A percentile compares a stretch with the other conserved stretches of the same genome.
These are phyloP conservation scores for Stegastes partitus DNA, from an alignment of 2,113 vertebrate genomes.

Conservation along the genomic window DNA sequence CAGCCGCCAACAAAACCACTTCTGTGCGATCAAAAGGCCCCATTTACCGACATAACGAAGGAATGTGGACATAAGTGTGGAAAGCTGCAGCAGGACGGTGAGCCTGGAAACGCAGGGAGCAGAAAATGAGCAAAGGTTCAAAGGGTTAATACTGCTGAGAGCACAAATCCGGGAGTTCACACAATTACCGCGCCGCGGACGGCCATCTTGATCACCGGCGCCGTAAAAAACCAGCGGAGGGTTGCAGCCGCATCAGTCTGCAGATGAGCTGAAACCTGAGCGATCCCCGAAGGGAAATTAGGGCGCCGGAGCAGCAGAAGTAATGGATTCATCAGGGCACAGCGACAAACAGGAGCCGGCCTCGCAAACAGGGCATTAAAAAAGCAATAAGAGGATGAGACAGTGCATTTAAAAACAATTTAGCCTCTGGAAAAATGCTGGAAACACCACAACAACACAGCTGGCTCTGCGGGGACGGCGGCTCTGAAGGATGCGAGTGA, in stretches of 20 bases:
- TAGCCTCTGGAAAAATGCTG: conserved; percentile 5
- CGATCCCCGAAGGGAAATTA: conserved; percentile 56
- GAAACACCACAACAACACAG: background rate
- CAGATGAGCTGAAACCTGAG: conserved; percentile 44
- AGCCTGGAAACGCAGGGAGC: background rate
- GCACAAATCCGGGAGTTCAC: background rate
- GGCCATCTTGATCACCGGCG: conserved; percentile 8
- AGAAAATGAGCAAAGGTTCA: background rate
- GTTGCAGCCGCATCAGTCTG: background rate
- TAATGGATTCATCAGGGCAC: conserved; percentile 49
- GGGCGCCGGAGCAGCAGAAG: background rate
- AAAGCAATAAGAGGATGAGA: conserved; percentile 56
- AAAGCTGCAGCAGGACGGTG: background rate
- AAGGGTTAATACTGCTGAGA: conserved; percentile 28
- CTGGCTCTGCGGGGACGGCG: no score
- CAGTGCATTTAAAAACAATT: conserved; percentile 55
- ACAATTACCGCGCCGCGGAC: background rate
- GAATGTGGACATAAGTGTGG: no score
- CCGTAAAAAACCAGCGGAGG: background rate
- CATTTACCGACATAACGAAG: no score
- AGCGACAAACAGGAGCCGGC: conserved; percentile 24
- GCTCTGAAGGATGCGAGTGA: background rate
- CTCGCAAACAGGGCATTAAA: conserved; percentile 49
- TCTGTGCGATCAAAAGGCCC: no score
- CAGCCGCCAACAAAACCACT: no score